Base-by-base conservation (phyloP, 2,888 invertebrate genomes). In the Tenthredo livida region DNA sequence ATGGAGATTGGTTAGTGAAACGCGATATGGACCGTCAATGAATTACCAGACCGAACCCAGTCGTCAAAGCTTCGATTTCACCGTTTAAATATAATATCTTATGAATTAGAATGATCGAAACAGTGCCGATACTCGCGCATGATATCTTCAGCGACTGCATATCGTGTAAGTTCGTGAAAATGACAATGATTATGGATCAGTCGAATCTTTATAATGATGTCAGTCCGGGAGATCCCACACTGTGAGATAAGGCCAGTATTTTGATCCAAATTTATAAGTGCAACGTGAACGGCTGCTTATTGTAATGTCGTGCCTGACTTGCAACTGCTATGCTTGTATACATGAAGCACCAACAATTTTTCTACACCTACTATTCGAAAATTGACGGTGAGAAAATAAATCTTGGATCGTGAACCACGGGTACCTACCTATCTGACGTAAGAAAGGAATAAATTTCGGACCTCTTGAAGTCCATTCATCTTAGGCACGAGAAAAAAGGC, bases 391-490 rank as follows among this genome's bases (percentile, higher is more conserved):
- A 67, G n/a, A 70, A 70, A 70, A 70, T 17, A 29, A 70, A 37
- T 70, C 33, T 70, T 17, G 6, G 37, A n/a, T 70, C 33, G 37
- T 29, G 70, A 17, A 29, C 37, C n/a, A 37, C 7, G 37, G 70
- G n/a, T 29, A 29, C 1, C 1, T 15, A 37, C 1, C 33, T 70
- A 37, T 17, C 33, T 70, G 70, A 37, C 37, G 9, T 37, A 67
- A 70, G 70, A 70, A 37, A 29, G 33, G 29, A 70, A 70, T 70
- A 70, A 70, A 37, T 37, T 37, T 70, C 37, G 37, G 70, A 70
- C 37, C 37, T 70, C 33, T 70, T 70, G 37, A 70, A 70, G 33
- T 70, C 70, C 70, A 70, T 70, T 70, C 70, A 70, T 70, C 70
- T 70, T 70, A 15, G 70, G 37, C 15, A 70, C 3, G 37, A 70